Evolutionary conservation across 2,888 invertebrate species (phyloP).

Genomic region (Oxycera nigricornis): DNA sequence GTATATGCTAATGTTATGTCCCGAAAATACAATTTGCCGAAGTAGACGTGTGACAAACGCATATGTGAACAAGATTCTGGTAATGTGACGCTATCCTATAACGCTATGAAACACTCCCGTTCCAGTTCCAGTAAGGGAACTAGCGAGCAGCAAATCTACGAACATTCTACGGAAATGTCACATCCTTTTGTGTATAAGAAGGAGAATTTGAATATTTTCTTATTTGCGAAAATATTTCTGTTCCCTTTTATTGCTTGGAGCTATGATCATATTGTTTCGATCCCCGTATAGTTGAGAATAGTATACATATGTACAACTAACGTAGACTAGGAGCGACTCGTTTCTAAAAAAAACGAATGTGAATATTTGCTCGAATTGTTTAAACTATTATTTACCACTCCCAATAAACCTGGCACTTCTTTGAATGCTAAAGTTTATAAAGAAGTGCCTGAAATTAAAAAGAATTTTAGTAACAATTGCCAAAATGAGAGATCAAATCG

Average conservation of each 20-base stretch:
- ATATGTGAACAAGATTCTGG: constrained; percentile 39
- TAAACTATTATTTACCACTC: no score
- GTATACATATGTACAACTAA: no score
- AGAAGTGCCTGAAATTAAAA: no score
- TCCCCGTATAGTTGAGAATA: constrained; percentile 20
- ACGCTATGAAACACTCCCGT: neutral
- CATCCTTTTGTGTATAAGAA: constrained; percentile 43
- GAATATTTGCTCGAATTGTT: no score
- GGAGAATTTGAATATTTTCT: constrained; percentile 29
- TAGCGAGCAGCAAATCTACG: constrained; percentile 13
- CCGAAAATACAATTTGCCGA: constrained; percentile 44
- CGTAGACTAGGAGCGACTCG: no score
- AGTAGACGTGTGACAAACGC: constrained; percentile 44
- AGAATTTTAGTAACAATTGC: no score
- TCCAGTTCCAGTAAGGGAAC: constrained; percentile 6
- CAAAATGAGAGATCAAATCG: no score
- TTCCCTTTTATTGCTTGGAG: neutral
- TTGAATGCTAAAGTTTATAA: no score
- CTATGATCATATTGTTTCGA: neutral
- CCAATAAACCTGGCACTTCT: no score
- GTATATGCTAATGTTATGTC: constrained; percentile 4
- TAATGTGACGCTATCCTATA: constrained; percentile 4
- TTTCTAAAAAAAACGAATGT: no score
- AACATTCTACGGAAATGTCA: neutral
- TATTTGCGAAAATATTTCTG: constrained; percentile 41